Evolutionary conservation across 2,113 vertebrate genomes (phyloP).

Genomic region (Lycaon pictus): DNA sequence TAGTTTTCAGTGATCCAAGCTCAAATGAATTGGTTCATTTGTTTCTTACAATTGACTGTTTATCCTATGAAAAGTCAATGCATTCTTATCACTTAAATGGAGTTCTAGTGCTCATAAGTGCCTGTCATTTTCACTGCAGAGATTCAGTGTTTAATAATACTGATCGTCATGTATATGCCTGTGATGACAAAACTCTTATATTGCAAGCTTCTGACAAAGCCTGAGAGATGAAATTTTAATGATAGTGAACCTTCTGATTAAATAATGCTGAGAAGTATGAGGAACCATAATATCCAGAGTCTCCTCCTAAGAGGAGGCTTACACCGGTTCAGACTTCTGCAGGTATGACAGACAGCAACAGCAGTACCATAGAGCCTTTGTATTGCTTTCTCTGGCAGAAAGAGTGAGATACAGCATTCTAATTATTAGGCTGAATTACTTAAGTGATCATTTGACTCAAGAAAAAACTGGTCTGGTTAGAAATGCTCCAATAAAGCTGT

Average conservation of each 20-base stretch:
- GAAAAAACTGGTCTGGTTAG: conserved; percentile 18
- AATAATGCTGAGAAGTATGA: conserved; percentile 39
- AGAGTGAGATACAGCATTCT: conserved; percentile 11
- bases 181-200: conserved; percentile 59
- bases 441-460: conserved; percentile 40
- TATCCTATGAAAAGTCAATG: conserved; percentile 68
- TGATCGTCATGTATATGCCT: neutral
- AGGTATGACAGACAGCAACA: neutral
- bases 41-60: conserved; percentile 68
- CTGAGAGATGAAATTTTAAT: conserved; percentile 53
- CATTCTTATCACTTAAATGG: conserved; percentile 63
- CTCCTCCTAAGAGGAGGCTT: conserved; percentile 5
- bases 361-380: neutral
- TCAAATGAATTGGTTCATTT: conserved; percentile 66
- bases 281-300: neutral
- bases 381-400: neutral
- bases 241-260: conserved; percentile 61
- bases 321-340: neutral
- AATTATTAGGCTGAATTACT: conserved; percentile 7
- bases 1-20: conserved; percentile 64
- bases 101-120: conserved; percentile 36
- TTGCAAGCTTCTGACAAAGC: conserved; percentile 40
- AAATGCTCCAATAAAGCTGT: conserved; percentile 57
- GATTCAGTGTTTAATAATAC: conserved; percentile 44
- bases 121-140: conserved; percentile 42